Base-by-base conservation (phyloP, 2,888 invertebrate species). In the Gymnosoma rotundatum region DNA sequence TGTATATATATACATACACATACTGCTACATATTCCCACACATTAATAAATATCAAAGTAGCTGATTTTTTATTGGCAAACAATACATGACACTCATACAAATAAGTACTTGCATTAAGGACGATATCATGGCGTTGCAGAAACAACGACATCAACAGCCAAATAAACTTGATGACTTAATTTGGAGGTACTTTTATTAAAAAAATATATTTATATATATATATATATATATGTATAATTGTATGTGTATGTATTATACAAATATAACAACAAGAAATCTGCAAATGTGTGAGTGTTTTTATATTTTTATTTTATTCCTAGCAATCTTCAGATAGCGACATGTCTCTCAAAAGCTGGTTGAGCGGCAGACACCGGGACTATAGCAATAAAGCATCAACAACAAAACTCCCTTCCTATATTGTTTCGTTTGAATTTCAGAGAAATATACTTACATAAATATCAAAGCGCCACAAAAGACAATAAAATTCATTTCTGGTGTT, bases 131-230 rank as follows among this genome's bases (percentile, higher is more conserved):
- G 32, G 64, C 45, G 20, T 45, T 56, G 10, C 73, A 73, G 42
- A 58, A 73, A 48, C 67, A 64, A 60, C 54, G 7, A 1, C 36
- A 58, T 7, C 54, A 67, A 25, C 7, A 69, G 58, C 16, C 72
- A 60, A 73, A 79, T 80, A 80, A 83, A 73, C 81, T 85, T 86
- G 86, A 86, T 86, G 85, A 85, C 85, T 83, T 85, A 82, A 87
- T 87, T 87, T 83, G 78, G 81, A 85, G 79, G 69, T 82, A 81
- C 67, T 80, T 81, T 61, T 54, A 78, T 32, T 42, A 60, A 52
- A 52, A 72, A 42, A 78, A 56, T n/a, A n/a, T n/a, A n/a, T n/a
- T n/a, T n/a, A 25, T 25, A 25, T 25, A 4, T 25, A 25, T 2
- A 25, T 25, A 25, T 4, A 25, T 25, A 25, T 25, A 25, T 25